These are phyloP conservation scores for Tubulanus polymorphus DNA, from an alignment of 2,888 invertebrate species.

Conservation along the genomic window DNA sequence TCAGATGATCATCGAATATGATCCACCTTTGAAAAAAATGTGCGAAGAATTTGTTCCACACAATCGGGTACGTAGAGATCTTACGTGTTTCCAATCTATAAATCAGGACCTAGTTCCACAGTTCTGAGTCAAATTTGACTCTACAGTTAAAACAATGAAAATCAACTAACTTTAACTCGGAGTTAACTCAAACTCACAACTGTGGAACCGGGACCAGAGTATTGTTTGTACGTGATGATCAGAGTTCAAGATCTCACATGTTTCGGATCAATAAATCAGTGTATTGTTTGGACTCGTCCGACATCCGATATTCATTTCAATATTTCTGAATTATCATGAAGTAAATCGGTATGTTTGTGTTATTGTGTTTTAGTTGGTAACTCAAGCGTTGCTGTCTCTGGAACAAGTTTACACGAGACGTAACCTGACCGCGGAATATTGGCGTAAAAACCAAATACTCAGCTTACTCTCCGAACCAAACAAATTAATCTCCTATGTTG, in stretches of 20 bases:
- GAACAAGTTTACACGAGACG: slow-evolving; percentile 82
- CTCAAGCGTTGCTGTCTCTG: slow-evolving; percentile 82
- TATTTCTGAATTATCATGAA: neutral
- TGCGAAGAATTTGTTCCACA: slow-evolving; percentile 97
- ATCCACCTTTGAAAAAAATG: slow-evolving; percentile 89
- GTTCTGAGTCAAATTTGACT: no score
- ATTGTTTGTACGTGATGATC: no score
- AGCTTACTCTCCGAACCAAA: slow-evolving; percentile 92
- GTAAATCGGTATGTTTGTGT: neutral
- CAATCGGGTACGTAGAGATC: slow-evolving; percentile 61
- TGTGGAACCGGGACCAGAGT: no score
- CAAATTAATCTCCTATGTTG: slow-evolving; percentile 90
- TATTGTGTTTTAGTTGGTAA: slow-evolving; percentile 59
- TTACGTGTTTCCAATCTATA: no score
- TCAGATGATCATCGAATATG: slow-evolving; percentile 95
- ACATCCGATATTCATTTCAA: neutral
- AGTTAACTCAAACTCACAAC: no score
- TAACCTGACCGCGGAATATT: slow-evolving; percentile 88
- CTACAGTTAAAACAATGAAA: no score
- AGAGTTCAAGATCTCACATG: no score
- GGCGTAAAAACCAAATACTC: slow-evolving; percentile 66
- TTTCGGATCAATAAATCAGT: neutral
- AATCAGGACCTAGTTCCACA: no score
- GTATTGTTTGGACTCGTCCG: neutral
- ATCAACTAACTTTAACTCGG: no score